Evolutionary conservation across 2,888 invertebrate genomes (phyloP).

Genomic region (Adineta ricciae): DNA sequence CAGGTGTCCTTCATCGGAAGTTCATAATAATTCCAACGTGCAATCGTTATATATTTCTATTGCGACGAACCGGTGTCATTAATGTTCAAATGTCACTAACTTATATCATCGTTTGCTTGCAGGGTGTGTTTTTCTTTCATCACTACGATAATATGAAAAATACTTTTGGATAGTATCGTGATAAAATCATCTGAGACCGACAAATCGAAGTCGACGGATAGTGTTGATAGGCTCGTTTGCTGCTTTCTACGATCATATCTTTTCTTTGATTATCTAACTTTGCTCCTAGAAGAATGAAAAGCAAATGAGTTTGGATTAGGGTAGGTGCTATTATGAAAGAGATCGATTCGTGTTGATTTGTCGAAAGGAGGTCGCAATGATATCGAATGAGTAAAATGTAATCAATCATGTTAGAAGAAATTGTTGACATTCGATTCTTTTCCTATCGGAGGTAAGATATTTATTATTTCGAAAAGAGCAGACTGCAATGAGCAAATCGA

Average conservation of each 20-base stretch:
- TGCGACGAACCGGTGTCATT: too few species aligned
- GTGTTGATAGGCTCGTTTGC: not conserved
- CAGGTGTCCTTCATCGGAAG: not conserved
- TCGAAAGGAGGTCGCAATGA: not conserved
- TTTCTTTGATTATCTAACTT: not conserved
- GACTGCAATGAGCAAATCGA: not conserved
- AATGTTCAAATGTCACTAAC: too few species aligned
- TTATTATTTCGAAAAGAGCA: not conserved
- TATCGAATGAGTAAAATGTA: not conserved
- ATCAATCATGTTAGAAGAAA: not conserved
- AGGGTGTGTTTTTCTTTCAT: not conserved
- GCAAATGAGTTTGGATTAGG: not conserved
- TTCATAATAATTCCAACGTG: too few species aligned
- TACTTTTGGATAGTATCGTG: not conserved
- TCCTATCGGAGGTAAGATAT: not conserved
- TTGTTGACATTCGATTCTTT: not conserved
- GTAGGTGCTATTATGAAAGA: not conserved
- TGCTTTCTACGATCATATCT: not conserved
- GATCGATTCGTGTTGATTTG: not conserved
- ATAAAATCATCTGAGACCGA: not conserved
- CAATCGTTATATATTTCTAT: too few species aligned
- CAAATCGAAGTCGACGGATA: not conserved
- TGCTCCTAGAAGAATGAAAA: not conserved
- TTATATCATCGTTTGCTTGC: not conserved
- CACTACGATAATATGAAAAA: not conserved